A percentile compares a stretch with the other conserved stretches of the same genome.
Conservation (phyloP, 1,140 invertebrate genomes). For the Lucilia sericata region DNA sequence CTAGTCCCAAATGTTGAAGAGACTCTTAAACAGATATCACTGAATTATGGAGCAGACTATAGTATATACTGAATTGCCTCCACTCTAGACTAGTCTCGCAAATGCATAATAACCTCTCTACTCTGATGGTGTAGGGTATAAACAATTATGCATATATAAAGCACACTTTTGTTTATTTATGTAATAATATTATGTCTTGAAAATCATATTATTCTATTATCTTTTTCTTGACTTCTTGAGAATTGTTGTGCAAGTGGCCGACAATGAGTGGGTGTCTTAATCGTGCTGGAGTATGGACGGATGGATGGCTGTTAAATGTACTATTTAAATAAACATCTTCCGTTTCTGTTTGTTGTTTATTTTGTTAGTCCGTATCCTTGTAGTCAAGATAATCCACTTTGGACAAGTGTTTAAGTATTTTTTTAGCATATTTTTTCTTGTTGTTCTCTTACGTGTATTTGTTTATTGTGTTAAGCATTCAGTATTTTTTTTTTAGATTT, state of each 20-base stretch:
- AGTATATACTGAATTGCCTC: too few relatives aligned
- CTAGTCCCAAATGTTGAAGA: too few relatives aligned
- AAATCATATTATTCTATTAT: conserved; percentile 11
- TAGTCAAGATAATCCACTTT: conserved; percentile 16
- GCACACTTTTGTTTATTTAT: too few relatives aligned
- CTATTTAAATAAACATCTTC: neutral
- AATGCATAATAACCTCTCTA: too few relatives aligned
- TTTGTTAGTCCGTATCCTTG: neutral
- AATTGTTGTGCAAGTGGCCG: neutral
- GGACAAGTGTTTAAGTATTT: neutral
- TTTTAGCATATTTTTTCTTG: neutral
- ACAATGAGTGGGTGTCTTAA: neutral
- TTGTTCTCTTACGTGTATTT: neutral
- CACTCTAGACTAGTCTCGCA: too few relatives aligned
- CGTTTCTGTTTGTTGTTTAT: neutral
- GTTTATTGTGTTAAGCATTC: neutral
- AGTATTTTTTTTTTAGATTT: neutral
- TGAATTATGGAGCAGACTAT: too few relatives aligned
- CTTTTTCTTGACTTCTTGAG: conserved; percentile 10
- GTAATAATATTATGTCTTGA: neutral
- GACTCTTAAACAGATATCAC: too few relatives aligned
- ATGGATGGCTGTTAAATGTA: neutral
- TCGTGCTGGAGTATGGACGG: neutral
- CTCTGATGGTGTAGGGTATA: too few relatives aligned
- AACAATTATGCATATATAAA: too few relatives aligned